These are phyloP conservation scores for Amphiprion clarkii DNA, from an alignment of 2,797 vertebrate species.

Conservation along the genomic window DNA sequence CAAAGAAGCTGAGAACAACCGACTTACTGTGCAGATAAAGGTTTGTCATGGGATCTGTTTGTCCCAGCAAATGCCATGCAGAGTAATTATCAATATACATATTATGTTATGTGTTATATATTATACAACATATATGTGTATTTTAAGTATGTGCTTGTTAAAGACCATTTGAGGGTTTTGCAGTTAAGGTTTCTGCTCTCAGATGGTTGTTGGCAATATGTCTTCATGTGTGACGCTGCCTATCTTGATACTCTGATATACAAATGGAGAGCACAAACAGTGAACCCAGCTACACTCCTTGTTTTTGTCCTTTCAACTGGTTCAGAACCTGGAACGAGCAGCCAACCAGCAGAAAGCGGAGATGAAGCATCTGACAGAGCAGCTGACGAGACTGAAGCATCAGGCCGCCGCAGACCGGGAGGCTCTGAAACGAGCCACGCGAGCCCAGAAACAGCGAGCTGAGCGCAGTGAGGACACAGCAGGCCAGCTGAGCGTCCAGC, in stretches of 20 bases:
- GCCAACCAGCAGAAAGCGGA: conserved; percentile 87
- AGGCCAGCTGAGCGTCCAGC: conserved; percentile 85
- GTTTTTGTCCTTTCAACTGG: background rate
- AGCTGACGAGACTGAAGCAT: conserved; percentile 83
- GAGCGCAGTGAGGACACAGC: conserved; percentile 88
- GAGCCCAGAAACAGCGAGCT: conserved; percentile 89
- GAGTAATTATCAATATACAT: background rate
- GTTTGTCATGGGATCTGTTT: conserved; percentile 69
- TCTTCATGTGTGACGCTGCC: background rate
- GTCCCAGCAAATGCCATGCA: background rate
- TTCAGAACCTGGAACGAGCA: conserved; percentile 89
- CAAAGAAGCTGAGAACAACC: conserved; percentile 92
- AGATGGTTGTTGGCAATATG: background rate
- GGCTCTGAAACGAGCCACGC: conserved; percentile 88
- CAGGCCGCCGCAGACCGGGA: conserved; percentile 87
- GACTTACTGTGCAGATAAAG: conserved; percentile 89
- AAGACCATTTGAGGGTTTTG: background rate
- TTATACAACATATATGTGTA: too few relatives aligned
- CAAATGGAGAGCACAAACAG: background rate
- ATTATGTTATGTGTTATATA: too few relatives aligned
- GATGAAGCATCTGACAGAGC: conserved; percentile 82
- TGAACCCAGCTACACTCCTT: background rate
- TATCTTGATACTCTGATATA: background rate
- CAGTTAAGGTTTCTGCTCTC: background rate
- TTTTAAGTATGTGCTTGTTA: background rate